phyloP scores from a whole-genome alignment of 2,888 invertebrate species.

The Tenthredo scrophulariae region DNA sequence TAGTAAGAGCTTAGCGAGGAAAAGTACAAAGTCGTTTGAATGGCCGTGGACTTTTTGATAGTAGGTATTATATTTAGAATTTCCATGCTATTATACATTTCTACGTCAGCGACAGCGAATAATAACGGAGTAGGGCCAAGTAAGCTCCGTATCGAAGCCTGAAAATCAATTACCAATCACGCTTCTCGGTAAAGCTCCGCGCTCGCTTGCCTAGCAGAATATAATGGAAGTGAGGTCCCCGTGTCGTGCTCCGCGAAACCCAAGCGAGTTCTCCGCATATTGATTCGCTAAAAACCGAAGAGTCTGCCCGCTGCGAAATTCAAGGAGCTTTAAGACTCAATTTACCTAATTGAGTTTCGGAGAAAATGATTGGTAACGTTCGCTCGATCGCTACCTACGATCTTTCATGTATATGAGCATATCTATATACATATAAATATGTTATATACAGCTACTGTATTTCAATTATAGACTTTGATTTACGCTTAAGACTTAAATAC shows the following conservation, averaged over 20 bases:
- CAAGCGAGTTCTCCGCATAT: conserved; percentile 64
- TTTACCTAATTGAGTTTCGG: conserved; percentile 54
- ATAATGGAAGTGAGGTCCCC: conserved; percentile 67
- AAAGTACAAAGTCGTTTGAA: conserved; percentile 28
- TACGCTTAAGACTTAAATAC: background rate
- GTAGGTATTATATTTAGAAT: conserved; percentile 45
- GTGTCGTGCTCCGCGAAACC: conserved; percentile 64
- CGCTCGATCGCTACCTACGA: background rate
- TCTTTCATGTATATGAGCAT: background rate
- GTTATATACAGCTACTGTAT: background rate
- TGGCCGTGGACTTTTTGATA: conserved; percentile 40
- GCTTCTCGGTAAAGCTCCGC: conserved; percentile 70
- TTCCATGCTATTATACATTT: conserved; percentile 35
- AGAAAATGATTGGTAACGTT: conserved; percentile 35
- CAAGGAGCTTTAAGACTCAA: conserved; percentile 54
- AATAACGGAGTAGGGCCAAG: conserved; percentile 48
- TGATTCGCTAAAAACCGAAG: conserved; percentile 63
- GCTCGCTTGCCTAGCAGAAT: conserved; percentile 69
- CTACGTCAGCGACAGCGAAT: conserved; percentile 47
- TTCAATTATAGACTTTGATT: background rate
- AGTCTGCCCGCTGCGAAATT: conserved; percentile 49
- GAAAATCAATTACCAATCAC: conserved; percentile 74
- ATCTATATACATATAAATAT: background rate
- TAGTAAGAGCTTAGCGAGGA: conserved; percentile 32
- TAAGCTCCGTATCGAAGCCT: conserved; percentile 68